Conservation (phyloP, 2,888 invertebrate genomes). For the Mactromeris polynyma region DNA sequence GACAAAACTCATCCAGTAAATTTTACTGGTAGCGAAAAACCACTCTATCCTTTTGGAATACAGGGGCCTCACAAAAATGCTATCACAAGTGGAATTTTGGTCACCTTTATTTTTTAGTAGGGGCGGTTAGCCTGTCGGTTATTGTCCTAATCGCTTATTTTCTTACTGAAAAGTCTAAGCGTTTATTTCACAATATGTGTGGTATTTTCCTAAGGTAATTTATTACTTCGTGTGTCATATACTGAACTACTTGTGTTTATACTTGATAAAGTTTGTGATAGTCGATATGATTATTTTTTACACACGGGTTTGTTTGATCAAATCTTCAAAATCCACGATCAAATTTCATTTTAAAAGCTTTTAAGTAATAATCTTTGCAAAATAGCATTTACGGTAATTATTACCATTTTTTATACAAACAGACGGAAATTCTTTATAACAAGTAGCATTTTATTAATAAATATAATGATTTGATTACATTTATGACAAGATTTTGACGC, state of each 20-base stretch:
- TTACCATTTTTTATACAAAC: background rate
- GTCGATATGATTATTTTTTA: constrained; percentile 4
- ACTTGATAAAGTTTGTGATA: background rate
- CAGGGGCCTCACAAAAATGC: too few species aligned
- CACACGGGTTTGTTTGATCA: background rate
- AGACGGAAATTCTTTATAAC: background rate
- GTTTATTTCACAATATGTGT: background rate
- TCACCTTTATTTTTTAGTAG: too few species aligned
- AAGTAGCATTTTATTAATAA: background rate
- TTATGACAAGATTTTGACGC: background rate
- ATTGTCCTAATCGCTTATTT: too few species aligned
- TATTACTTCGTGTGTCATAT: background rate
- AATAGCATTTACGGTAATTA: background rate
- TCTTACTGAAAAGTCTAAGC: too few species aligned
- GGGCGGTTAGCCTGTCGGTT: too few species aligned
- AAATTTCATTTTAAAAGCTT: constrained; percentile 18
- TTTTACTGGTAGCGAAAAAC: too few species aligned
- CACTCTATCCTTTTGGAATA: too few species aligned
- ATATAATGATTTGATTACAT: constrained; percentile 5
- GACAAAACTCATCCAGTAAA: too few species aligned
- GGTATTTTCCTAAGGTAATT: background rate
- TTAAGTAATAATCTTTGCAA: constrained; percentile 14
- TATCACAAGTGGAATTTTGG: too few species aligned
- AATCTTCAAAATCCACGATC: background rate
- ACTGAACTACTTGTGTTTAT: background rate